Evolutionary conservation across 2,113 vertebrate genomes (phyloP).

Genomic region (Ondatra zibethicus): DNA sequence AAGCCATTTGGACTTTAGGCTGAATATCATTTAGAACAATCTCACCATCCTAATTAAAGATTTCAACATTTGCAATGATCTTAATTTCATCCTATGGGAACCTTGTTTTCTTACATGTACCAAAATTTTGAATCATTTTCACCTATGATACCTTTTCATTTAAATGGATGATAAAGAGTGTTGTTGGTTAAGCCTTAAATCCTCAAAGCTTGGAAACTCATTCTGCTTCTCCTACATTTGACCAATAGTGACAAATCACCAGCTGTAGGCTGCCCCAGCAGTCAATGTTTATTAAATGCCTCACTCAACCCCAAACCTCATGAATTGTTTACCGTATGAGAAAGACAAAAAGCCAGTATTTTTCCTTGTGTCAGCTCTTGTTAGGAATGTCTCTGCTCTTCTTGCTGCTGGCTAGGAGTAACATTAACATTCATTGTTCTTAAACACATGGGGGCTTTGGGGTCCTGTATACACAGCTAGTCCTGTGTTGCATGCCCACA

Average conservation of each 20-base stretch:
- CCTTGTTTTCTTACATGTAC: constrained; percentile 40
- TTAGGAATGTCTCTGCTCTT: constrained; percentile 84
- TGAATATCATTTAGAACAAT: constrained; percentile 28
- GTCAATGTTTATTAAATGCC: constrained; percentile 87
- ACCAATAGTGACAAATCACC: constrained; percentile 85
- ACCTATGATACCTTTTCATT: constrained; percentile 73
- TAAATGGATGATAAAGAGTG: constrained; percentile 76
- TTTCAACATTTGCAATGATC: constrained; percentile 33
- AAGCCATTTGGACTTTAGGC: background rate
- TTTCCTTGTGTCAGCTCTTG: constrained; percentile 86
- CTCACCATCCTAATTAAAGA: background rate
- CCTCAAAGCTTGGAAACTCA: constrained; percentile 81
- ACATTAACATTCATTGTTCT: constrained; percentile 83
- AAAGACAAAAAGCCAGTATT: constrained; percentile 87
- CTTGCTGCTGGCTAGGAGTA: constrained; percentile 83
- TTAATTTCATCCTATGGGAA: constrained; percentile 31
- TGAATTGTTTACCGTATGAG: constrained; percentile 89
- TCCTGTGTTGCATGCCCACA: background rate
- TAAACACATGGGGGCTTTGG: constrained; percentile 47
- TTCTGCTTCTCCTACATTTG: constrained; percentile 80
- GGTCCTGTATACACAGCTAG: background rate
- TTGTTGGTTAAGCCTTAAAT: constrained; percentile 80
- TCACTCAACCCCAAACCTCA: constrained; percentile 87
- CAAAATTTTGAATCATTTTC: constrained; percentile 67
- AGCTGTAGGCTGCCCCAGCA: constrained; percentile 83